Evolutionary conservation across 2,797 vertebrate species (phyloP).

Genomic region (Sparidentex hasta): DNA sequence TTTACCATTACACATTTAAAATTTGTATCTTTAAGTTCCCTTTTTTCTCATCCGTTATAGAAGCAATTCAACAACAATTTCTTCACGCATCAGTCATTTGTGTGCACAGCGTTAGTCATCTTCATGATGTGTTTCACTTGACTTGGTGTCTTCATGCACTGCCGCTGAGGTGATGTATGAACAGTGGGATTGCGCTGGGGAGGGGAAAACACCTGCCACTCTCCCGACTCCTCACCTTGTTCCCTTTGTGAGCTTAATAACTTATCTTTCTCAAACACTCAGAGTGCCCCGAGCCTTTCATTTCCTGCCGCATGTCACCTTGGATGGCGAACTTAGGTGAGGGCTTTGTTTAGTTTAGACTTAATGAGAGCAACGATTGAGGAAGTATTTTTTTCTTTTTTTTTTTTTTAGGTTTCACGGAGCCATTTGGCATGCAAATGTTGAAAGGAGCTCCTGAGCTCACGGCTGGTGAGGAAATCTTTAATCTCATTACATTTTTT

Average conservation of each 20-base stretch:
- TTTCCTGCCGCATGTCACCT: not conserved
- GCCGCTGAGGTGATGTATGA: conserved; percentile 18
- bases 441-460: not conserved
- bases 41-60: not conserved
- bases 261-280: conserved; percentile 58
- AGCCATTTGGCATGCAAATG: conserved; percentile 11
- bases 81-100: not conserved
- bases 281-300: conserved; percentile 5
- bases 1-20: too few relatives aligned
- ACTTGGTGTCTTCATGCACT: not conserved
- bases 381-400: conserved; percentile 2
- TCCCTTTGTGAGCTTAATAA: conserved; percentile 31
- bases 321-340: not conserved
- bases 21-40: not conserved
- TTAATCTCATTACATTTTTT: not conserved
- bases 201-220: conserved; percentile 46
- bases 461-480: not conserved
- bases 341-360: conserved; percentile 31
- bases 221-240: conserved; percentile 37
- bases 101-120: not conserved
- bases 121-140: conserved; percentile 8
- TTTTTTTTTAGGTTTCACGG: not conserved
- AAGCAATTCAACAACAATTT: not conserved
- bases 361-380: not conserved
- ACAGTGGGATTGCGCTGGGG: not conserved